Conservation (phyloP, 2,113 vertebrate species). For the Rhadina sibilatrix region DNA sequence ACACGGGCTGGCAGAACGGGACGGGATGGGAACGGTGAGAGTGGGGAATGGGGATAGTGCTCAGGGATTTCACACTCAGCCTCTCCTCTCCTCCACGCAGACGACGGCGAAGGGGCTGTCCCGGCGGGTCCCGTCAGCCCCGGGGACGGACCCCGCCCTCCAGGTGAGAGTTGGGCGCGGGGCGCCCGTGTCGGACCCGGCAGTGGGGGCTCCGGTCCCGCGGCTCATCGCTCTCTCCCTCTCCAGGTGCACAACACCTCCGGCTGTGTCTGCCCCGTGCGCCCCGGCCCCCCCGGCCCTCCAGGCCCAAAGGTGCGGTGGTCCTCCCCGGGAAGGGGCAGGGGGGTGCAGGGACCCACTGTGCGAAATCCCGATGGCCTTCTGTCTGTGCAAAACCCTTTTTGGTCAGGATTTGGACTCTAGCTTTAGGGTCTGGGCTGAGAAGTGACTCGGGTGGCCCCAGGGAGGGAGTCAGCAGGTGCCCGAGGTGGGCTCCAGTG, state of each 20-base stretch:
- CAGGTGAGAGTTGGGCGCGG: neutral
- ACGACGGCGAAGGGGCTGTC: neutral
- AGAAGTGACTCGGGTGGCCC: neutral
- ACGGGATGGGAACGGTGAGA: accelerated
- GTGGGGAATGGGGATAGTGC: accelerated
- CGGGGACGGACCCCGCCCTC: accelerated
- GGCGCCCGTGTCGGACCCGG: accelerated
- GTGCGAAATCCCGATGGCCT: neutral
- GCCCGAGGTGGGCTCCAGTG: accelerated
- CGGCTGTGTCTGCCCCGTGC: conserved; percentile 34
- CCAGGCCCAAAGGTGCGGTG: conserved; percentile 23
- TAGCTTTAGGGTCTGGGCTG: neutral
- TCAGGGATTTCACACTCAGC: neutral
- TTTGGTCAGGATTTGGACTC: neutral
- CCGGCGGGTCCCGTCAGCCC: neutral
- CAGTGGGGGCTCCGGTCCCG: accelerated
- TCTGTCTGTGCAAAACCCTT: neutral
- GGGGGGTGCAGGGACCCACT: accelerated
- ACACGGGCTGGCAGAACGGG: accelerated
- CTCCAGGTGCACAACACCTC: conserved; percentile 30
- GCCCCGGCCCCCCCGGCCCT: neutral
- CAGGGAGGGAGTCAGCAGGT: neutral
- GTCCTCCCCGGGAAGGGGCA: accelerated
- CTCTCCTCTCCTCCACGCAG: neutral
- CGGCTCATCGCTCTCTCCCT: neutral